These are phyloP conservation scores for Puma concolor DNA, from an alignment of 2,113 vertebrate genomes.

Conservation along the genomic window DNA sequence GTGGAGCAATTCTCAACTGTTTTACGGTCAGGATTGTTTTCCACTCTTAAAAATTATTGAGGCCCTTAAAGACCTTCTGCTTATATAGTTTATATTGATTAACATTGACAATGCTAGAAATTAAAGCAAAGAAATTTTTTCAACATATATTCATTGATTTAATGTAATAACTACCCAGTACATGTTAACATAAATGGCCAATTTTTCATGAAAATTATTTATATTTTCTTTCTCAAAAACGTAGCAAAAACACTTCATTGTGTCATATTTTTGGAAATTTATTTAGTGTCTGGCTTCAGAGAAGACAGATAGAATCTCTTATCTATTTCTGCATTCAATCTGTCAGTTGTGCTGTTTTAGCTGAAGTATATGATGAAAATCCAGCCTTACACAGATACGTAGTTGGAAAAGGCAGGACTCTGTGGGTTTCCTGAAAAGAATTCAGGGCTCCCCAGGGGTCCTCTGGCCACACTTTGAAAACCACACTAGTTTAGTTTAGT, in stretches of 20 bases:
- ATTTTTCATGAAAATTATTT: constrained; percentile 42
- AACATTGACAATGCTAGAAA: constrained; percentile 17
- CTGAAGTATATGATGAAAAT: not conserved
- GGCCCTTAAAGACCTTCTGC: not conserved
- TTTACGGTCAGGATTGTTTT: not conserved
- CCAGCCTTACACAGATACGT: not conserved
- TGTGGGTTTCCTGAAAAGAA: not conserved
- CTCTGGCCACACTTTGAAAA: not conserved
- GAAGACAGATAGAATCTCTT: not conserved
- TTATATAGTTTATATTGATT: constrained; percentile 7
- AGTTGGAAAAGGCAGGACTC: not conserved
- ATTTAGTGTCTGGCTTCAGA: not conserved
- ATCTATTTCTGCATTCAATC: not conserved
- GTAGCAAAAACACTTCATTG: not conserved
- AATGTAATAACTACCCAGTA: not conserved
- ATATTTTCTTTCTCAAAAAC: not conserved
- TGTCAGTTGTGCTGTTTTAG: not conserved
- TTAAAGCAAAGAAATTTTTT: not conserved
- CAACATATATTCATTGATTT: constrained; percentile 18
- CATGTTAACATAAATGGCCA: not conserved
- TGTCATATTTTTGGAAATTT: not conserved
- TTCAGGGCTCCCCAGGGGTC: not conserved
- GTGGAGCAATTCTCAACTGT: not conserved
- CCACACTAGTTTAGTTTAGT: not conserved
- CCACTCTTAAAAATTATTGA: not conserved